Evolutionary conservation across 2,888 invertebrate genomes (phyloP), one percentile per base, ranked within the genome.

Genomic region (Cryptus armator): DNA sequence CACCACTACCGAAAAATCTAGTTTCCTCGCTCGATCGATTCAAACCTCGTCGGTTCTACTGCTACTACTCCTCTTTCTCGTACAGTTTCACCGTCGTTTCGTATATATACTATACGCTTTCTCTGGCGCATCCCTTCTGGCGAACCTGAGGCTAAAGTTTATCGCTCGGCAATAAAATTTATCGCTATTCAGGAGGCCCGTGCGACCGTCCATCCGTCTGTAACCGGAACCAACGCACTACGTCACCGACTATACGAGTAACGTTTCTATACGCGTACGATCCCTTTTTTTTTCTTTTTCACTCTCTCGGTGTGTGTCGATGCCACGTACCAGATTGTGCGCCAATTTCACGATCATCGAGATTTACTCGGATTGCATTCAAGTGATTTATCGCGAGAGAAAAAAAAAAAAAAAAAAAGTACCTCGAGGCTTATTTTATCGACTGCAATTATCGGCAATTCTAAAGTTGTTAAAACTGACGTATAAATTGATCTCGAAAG

Each of bases 111-210:
- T 5, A 9, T 37, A 37, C 70, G 53, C 51, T 14, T 64, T 59
- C 48, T 51, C 37, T 53, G 10, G 24, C 14, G 10, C 59, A 16
- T 70, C 46, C 53, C 46, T 53, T 62, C 62, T 44, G 19, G 14
- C 44, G 16, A 62, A 70, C 51, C 70, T 48, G 70, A 70, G 74
- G 79, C 51, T 79, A 79, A 83, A 75, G 44, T 83, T 75, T 79
- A 75, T 81, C 81, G 74, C 46, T 24, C 44, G 62, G 74, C 79
- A 29, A 70, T 79, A 83, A 83, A 83, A 70, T 83, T 83, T 74
- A 79, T 79, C 75, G 75, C 70, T 43, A 79, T 79, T 53, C 71
- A 10, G 46, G 62, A 83, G 66, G 37, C 46, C 32, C 77, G 46
- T 48, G 37, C 9, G 29, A 64, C 46, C 59, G 24, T 68, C 53